A percentile compares a stretch with the other conserved stretches of the same genome.
Conservation (phyloP, 2,113 vertebrate genomes). For the Entomyzon cyanotis region DNA sequence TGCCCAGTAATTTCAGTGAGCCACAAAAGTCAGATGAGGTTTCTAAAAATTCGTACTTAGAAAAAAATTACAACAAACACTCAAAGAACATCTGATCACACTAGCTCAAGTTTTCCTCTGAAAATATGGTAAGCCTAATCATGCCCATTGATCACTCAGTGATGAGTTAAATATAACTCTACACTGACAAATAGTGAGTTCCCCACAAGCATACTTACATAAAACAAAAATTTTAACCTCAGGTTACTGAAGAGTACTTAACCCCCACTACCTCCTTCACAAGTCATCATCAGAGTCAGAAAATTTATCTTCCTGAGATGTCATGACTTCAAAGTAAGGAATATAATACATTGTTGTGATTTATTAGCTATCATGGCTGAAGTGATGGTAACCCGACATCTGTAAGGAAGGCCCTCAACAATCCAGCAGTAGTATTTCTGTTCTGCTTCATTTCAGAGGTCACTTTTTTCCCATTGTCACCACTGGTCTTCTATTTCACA, state of each 20-base stretch:
- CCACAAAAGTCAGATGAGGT: neutral
- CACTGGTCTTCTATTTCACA: neutral
- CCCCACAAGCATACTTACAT: neutral
- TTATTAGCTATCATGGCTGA: fast-evolving
- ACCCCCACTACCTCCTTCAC: neutral
- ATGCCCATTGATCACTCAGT: neutral
- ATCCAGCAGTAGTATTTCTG: neutral
- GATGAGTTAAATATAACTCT: neutral
- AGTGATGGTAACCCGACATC: neutral
- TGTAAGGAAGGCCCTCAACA: neutral
- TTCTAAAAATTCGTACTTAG: neutral
- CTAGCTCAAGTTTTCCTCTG: neutral
- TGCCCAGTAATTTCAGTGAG: neutral
- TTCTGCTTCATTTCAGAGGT: neutral
- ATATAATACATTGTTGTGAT: neutral
- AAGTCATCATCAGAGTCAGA: neutral
- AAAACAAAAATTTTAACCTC: neutral
- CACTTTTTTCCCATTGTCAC: neutral
- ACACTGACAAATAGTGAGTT: neutral
- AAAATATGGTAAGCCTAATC: neutral
- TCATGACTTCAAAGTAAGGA: neutral
- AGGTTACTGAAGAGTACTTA: neutral
- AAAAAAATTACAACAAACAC: neutral
- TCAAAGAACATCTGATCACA: neutral
- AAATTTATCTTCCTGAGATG: neutral